Conservation (phyloP, 2,113 vertebrate species). For the Microtus pennsylvanicus region DNA sequence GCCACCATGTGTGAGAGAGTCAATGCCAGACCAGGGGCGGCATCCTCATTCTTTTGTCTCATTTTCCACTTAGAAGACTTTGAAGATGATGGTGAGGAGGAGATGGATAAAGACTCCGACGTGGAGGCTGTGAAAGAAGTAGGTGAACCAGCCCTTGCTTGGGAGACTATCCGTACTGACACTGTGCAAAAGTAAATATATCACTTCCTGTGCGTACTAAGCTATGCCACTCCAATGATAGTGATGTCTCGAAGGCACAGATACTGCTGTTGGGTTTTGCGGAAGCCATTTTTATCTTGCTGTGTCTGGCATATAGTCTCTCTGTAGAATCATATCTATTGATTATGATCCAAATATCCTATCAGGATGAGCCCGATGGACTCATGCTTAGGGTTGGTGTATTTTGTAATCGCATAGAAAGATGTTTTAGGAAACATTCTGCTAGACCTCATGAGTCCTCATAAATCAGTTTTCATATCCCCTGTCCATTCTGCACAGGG, state of each 20-base stretch:
- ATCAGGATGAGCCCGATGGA: background rate
- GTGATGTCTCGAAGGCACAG: too few relatives aligned
- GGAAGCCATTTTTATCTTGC: background rate
- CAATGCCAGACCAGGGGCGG: background rate
- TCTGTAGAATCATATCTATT: background rate
- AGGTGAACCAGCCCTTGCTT: slow-evolving; percentile 70
- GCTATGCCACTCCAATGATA: background rate
- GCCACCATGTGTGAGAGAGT: background rate
- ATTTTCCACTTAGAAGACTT: slow-evolving; percentile 81
- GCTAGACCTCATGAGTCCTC: background rate
- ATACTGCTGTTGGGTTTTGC: background rate
- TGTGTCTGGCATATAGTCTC: background rate
- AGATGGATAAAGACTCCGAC: slow-evolving; percentile 83
- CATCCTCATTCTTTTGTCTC: background rate
- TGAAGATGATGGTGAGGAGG: slow-evolving; percentile 88
- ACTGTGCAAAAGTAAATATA: background rate
- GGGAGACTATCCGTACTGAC: background rate
- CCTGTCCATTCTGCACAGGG: background rate
- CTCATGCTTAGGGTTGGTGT: background rate
- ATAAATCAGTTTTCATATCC: background rate
- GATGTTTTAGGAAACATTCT: background rate
- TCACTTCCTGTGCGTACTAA: background rate
- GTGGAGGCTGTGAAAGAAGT: slow-evolving; percentile 88
- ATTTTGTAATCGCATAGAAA: background rate
- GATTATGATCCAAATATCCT: background rate